phyloP scores from a whole-genome alignment of 2,888 invertebrate genomes.

The Laothoe populi region DNA sequence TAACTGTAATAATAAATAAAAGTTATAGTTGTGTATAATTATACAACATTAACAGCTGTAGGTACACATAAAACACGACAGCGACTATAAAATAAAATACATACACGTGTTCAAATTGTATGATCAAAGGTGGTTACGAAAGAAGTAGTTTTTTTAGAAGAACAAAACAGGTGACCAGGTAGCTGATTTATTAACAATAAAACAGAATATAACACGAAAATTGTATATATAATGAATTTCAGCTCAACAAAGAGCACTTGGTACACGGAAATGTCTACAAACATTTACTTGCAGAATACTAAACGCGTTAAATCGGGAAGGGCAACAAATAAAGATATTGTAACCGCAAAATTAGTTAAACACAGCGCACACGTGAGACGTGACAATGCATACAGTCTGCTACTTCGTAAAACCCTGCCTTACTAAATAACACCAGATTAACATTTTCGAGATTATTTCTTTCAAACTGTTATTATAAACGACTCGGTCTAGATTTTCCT shows the following conservation, averaged over 20 bases:
- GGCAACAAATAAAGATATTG: constrained; percentile 23
- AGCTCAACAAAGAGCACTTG: constrained; percentile 5
- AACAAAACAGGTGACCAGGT: background rate
- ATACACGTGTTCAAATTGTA: no score
- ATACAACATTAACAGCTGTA: no score
- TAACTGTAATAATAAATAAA: background rate
- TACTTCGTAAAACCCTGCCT: constrained; percentile 30
- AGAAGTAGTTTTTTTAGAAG: background rate
- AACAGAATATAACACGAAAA: background rate
- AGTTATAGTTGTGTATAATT: background rate
- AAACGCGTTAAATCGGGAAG: constrained; percentile 17
- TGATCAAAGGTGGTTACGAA: no score
- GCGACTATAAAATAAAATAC: no score
- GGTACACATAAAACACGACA: no score
- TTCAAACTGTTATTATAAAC: background rate
- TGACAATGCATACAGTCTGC: constrained; percentile 32
- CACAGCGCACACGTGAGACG: constrained; percentile 27
- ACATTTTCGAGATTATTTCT: constrained; percentile 13
- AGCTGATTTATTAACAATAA: background rate
- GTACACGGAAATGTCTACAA: constrained; percentile 16
- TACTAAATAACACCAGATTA: constrained; percentile 19
- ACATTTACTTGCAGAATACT: constrained; percentile 8
- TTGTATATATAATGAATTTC: background rate
- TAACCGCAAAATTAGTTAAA: constrained; percentile 31
- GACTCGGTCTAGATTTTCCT: background rate